A percentile compares a stretch with the other conserved stretches of the same genome.
phyloP scores from a whole-genome alignment of 2,888 invertebrate genomes.

The Calliopum simillimum region DNA sequence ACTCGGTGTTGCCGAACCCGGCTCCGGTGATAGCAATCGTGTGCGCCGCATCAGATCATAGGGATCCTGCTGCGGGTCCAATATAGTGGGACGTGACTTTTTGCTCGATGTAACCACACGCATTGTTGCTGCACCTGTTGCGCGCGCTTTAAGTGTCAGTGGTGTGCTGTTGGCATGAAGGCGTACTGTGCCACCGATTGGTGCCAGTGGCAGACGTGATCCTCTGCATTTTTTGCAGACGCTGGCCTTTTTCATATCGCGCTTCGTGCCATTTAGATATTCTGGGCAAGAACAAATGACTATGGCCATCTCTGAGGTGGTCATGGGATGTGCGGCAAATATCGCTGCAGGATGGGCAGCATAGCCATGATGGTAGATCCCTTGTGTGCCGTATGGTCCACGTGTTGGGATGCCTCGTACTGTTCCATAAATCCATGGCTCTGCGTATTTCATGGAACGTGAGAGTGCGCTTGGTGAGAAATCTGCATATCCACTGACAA shows the following conservation, averaged over 20 bases:
- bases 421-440: conserved; percentile 88
- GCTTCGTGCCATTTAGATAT: conserved; percentile 81
- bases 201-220: conserved; percentile 78
- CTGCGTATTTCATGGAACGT: conserved; percentile 86
- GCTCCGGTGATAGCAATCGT: conserved; percentile 75
- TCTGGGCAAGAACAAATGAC: conserved; percentile 86
- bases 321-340: conserved; percentile 62
- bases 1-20: conserved; percentile 47
- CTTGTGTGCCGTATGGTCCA: conserved; percentile 50
- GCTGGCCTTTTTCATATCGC: conserved; percentile 79
- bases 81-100: conserved; percentile 74
- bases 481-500: conserved; percentile 49
- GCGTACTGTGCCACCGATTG: conserved; percentile 78
- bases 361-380: neutral
- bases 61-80: conserved; percentile 78
- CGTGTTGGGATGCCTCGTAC: conserved; percentile 70
- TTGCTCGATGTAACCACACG: conserved; percentile 70
- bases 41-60: conserved; percentile 87
- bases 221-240: conserved; percentile 88
- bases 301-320: conserved; percentile 72
- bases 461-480: conserved; percentile 74
- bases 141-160: conserved; percentile 51
- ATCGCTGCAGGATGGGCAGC: conserved; percentile 55
- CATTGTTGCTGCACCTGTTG: conserved; percentile 73
- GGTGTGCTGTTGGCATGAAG: conserved; percentile 61